Evolutionary conservation across 2,113 vertebrate genomes (phyloP), one percentile per base, ranked within the genome.

Genomic region (Leptocoma aspasia): DNA sequence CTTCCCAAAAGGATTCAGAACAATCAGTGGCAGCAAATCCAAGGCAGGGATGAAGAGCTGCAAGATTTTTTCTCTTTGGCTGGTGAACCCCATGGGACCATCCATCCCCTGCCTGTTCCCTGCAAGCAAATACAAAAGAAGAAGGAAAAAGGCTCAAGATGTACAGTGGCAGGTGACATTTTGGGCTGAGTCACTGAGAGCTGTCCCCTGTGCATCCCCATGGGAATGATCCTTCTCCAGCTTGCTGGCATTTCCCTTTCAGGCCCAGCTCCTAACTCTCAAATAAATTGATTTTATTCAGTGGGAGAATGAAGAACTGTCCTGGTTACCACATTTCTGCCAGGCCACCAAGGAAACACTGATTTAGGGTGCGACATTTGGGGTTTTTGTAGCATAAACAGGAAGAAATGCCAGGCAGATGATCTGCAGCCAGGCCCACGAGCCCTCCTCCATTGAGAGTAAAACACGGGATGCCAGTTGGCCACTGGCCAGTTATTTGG

Each of bases 391-490:
- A 52, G 94, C 87, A 82, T 47, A 86, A 94, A 50, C 16, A 33
- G 47, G 42, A 54, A 77, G 69, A 68, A 82, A 91, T 72, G 84
- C 65, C 82, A 64, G 60, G 77, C 80, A 86, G 88, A 86, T 63
- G 84, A 83, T 94, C 92, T 84, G 49, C 78, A 94, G 56, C 54
- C 57, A 92, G 77, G 86, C 88, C 80, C 28, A 42, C 0, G 8
- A 94, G 42, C 83, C 86, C 66, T 96, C 41, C 72, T 95, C 73
- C 60, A 60, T 10, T 12, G 31, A n/a, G 13, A 87, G 49, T 30
- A 89, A 66, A 65, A 65, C 90, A 60, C 6, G 49, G 82, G 91
- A 88, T 94, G 96, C 92, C 84, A 91, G 80, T 54, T 97, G 97
- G 97, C 83, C 9, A 0, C 42, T 66, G 17, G 79, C 96, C 96